Percentiles rank a stretch among this genome's conserved stretches.
These are phyloP conservation scores for Tonatia bakeri DNA, from an alignment of 2,113 vertebrate species.

Conservation along the genomic window DNA sequence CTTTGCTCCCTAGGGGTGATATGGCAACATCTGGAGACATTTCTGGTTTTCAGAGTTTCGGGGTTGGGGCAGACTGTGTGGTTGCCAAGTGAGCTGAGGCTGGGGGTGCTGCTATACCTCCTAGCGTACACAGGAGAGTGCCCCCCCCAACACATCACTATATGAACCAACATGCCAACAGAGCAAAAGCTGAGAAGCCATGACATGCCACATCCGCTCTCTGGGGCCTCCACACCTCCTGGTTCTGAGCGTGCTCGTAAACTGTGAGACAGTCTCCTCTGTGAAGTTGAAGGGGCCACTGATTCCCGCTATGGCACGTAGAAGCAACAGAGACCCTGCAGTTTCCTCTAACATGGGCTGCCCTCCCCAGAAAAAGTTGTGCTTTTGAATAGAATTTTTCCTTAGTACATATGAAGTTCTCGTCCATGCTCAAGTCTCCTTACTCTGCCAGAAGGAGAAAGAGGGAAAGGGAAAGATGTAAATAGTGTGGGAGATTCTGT, in stretches of 20 bases:
- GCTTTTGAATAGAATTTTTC: slow-evolving; percentile 50
- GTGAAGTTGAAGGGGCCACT: background rate
- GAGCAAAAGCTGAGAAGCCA: background rate
- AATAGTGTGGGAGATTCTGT: slow-evolving; percentile 71
- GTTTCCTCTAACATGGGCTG: background rate
- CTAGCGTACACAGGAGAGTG: background rate
- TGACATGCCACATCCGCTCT: background rate
- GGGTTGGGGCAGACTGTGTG: too few species aligned
- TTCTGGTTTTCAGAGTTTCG: background rate
- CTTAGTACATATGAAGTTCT: slow-evolving; percentile 54
- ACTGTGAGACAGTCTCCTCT: background rate
- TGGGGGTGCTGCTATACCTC: background rate
- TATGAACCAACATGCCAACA: background rate
- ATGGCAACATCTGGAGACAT: background rate
- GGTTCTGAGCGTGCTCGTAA: background rate
- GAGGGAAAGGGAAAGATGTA: slow-evolving; percentile 65
- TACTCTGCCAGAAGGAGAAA: slow-evolving; percentile 62
- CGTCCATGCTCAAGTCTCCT: slow-evolving; percentile 49
- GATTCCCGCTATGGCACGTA: background rate
- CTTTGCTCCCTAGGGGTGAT: background rate
- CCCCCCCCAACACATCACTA: background rate
- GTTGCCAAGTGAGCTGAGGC: background rate
- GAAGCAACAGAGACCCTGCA: background rate
- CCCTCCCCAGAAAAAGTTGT: slow-evolving; percentile 40
- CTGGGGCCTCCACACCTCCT: background rate